phyloP scores from a whole-genome alignment of 2,797 vertebrate genomes.

The Halcyon smyrnensis region DNA sequence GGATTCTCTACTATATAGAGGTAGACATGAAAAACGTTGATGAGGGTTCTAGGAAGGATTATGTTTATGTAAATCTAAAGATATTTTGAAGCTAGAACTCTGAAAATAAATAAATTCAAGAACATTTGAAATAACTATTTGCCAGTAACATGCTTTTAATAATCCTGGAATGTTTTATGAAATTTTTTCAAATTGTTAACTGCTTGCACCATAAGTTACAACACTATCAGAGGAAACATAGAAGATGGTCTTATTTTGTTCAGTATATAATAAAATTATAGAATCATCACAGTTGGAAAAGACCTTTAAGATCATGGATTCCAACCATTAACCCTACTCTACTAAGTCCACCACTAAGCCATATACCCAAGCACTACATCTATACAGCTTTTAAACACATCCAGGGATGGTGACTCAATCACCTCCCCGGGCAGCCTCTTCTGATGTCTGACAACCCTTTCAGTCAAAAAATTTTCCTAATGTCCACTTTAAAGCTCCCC shows the following conservation, averaged over 20 bases:
- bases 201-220: not conserved
- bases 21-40: not conserved
- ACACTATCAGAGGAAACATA: not conserved
- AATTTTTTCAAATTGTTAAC: not conserved
- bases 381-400: no score
- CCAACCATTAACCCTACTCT: no score
- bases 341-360: no score
- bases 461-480: no score
- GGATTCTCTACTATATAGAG: not conserved
- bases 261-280: no score
- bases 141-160: not conserved
- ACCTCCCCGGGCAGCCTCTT: no score
- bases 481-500: no score
- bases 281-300: no score
- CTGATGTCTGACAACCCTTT: no score
- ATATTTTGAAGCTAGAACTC: not conserved
- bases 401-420: no score
- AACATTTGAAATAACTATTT: not conserved
- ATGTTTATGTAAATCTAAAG: not conserved
- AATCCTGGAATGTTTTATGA: not conserved
- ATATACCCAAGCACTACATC: no score
- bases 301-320: no score
- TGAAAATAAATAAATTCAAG: not conserved
- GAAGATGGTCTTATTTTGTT: not conserved
- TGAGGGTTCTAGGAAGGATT: not conserved